These are phyloP conservation scores for Neotoxoptera formosana DNA, from an alignment of 1,140 invertebrate species.

Conservation along the genomic window DNA sequence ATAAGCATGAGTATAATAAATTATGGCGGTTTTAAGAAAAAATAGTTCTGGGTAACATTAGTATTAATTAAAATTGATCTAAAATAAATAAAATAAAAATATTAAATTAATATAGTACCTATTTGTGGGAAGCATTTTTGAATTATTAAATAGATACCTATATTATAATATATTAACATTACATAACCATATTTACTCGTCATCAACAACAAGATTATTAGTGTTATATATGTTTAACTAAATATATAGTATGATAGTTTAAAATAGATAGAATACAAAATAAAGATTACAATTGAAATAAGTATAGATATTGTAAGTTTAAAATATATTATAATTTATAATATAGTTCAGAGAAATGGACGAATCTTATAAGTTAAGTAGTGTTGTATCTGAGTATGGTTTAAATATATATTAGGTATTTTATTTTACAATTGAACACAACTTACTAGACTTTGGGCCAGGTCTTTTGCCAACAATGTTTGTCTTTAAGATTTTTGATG, in stretches of 20 bases:
- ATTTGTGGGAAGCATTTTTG: too few relatives aligned
- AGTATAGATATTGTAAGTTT: not conserved
- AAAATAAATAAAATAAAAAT: too few relatives aligned
- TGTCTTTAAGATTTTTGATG: slow-evolving; percentile 4
- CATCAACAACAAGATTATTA: too few relatives aligned
- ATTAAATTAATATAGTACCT: too few relatives aligned
- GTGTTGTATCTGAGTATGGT: not conserved
- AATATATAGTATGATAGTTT: not conserved
- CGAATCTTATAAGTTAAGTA: not conserved
- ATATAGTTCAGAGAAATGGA: not conserved
- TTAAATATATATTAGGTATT: not conserved
- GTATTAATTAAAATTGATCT: too few relatives aligned
- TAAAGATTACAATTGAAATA: not conserved
- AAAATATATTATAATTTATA: not conserved
- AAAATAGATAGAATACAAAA: not conserved
- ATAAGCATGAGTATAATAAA: not conserved
- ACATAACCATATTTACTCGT: too few relatives aligned
- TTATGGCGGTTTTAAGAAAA: not conserved
- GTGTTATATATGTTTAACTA: too few relatives aligned
- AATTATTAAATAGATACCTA: too few relatives aligned
- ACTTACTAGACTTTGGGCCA: slow-evolving; percentile 62
- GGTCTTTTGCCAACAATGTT: slow-evolving; percentile 62
- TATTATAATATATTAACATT: too few relatives aligned
- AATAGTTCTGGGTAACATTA: too few relatives aligned
- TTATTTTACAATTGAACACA: not conserved